Evolutionary conservation across 2,888 invertebrate species (phyloP).

Genomic region (Machimus atricapillus): DNA sequence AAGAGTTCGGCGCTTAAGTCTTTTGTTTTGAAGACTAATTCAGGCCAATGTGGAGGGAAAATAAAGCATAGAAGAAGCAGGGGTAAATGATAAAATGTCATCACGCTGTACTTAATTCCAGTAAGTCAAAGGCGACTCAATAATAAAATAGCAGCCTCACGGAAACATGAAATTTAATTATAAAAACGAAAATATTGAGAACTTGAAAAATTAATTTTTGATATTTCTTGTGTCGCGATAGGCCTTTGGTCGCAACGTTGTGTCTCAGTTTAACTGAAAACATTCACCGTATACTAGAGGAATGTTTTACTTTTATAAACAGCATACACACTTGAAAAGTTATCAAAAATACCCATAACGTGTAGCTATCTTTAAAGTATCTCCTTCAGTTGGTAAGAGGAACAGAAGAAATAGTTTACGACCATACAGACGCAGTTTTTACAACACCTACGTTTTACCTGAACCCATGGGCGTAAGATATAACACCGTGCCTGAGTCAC

Average conservation of each 20-base stretch:
- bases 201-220: neutral
- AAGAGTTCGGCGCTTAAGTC: slow-evolving; percentile 19
- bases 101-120: neutral
- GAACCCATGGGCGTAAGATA: slow-evolving; percentile 37
- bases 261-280: neutral
- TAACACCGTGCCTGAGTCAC: slow-evolving; percentile 22
- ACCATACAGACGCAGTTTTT: slow-evolving; percentile 29
- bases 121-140: neutral
- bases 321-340: neutral
- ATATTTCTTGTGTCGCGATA: neutral
- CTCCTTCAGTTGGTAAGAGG: neutral
- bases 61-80: neutral
- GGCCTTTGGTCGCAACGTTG: neutral
- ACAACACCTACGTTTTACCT: slow-evolving; percentile 46
- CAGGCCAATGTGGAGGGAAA: neutral
- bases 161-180: neutral
- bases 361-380: neutral
- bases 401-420: slow-evolving; percentile 23
- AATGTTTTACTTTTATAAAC: neutral
- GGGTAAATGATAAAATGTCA: neutral
- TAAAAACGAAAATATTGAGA: neutral
- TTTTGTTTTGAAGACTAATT: neutral
- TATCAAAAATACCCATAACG: neutral
- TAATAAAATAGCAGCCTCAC: neutral
- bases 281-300: neutral